These are phyloP conservation scores for Cyanoliseus patagonus DNA, from an alignment of 2,113 vertebrate species.

Conservation along the genomic window DNA sequence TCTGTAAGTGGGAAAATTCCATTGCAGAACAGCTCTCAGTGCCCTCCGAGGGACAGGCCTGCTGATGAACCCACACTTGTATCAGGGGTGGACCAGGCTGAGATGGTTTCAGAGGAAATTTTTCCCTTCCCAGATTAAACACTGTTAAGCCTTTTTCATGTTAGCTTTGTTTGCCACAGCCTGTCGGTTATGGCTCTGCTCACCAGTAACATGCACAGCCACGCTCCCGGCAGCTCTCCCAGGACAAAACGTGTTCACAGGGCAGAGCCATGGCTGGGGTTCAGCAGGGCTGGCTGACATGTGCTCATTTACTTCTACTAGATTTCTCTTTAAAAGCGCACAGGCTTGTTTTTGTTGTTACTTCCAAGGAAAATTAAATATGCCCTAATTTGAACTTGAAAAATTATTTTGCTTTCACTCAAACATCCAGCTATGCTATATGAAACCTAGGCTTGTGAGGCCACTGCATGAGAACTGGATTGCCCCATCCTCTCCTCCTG, in stretches of 20 bases:
- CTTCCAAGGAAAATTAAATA: conserved; percentile 36
- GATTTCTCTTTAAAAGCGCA: conserved; percentile 6
- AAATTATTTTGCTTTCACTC: conserved; percentile 25
- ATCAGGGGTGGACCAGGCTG: not conserved
- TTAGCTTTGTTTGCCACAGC: not conserved
- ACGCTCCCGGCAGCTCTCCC: not conserved
- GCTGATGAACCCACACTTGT: not conserved
- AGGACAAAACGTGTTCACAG: not conserved
- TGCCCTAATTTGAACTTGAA: conserved; percentile 36
- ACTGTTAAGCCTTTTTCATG: not conserved
- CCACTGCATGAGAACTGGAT: not conserved
- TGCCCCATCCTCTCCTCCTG: not conserved
- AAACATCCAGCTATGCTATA: not conserved
- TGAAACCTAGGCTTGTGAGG: not conserved
- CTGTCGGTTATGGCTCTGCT: not conserved
- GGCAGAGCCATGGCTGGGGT: not conserved
- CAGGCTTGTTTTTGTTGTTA: not conserved
- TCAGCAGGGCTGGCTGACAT: not conserved
- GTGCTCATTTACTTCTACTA: not conserved
- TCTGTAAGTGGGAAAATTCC: not conserved
- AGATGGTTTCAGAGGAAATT: not conserved
- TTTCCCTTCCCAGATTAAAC: not conserved
- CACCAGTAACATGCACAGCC: not conserved
- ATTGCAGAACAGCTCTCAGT: not conserved
- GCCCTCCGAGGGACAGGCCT: not conserved